Percentiles rank a stretch among this genome's conserved stretches.
Evolutionary conservation across 2,113 vertebrate species (phyloP).

Genomic region (Philantomba maxwellii): DNA sequence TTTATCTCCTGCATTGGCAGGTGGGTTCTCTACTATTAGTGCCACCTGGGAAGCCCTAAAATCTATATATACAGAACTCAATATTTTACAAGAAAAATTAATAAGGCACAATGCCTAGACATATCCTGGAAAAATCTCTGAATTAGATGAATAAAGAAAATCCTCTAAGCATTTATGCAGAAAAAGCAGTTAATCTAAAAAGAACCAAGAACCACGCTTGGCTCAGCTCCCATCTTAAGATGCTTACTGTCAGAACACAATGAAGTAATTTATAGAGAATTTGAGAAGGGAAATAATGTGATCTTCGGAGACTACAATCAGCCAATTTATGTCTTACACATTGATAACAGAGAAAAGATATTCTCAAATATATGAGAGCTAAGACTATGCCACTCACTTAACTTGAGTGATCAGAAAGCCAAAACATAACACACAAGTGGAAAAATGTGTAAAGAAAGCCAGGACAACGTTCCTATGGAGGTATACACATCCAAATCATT

Average conservation of each 20-base stretch:
- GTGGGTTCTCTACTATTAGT: neutral
- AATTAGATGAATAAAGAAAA: neutral
- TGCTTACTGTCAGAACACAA: neutral
- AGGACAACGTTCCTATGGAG: neutral
- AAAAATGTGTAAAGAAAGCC: neutral
- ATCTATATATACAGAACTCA: neutral
- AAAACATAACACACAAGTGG: neutral
- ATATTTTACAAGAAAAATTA: neutral
- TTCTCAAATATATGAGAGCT: neutral
- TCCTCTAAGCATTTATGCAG: neutral
- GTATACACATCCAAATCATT: neutral
- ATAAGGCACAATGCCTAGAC: neutral
- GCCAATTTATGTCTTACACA: neutral
- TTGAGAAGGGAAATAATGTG: neutral
- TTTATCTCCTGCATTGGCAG: neutral
- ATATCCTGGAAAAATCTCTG: neutral
- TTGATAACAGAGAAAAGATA: neutral
- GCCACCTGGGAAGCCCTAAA: neutral
- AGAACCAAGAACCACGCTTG: neutral
- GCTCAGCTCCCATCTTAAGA: neutral
- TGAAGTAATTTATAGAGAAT: neutral
- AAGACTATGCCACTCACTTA: neutral
- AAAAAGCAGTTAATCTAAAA: neutral
- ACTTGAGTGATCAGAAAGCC: neutral
- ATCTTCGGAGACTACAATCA: neutral